Percentiles rank a stretch among this genome's conserved stretches.
Conservation (phyloP, 2,113 vertebrate species). For the Lepus americanus region DNA sequence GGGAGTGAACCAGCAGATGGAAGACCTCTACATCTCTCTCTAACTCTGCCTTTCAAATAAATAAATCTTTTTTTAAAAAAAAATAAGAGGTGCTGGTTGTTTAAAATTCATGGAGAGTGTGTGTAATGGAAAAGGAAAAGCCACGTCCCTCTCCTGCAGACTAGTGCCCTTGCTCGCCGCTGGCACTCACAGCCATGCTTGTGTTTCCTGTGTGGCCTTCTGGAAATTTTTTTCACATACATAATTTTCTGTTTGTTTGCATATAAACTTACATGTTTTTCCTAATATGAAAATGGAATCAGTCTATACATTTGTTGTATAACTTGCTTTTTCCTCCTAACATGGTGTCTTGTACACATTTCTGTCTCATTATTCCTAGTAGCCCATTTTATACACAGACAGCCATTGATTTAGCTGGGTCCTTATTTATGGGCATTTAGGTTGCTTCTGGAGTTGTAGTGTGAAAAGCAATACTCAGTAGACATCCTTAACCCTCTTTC, state of each 20-base stretch:
- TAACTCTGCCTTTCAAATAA: too few species aligned
- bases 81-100: conserved; percentile 5
- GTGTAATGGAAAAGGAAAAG: conserved; percentile 18
- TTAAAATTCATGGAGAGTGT: conserved; percentile 35
- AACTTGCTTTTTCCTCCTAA: conserved; percentile 43
- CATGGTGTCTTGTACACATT: conserved; percentile 33
- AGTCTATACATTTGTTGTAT: neutral
- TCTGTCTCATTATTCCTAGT: neutral
- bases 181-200: neutral
- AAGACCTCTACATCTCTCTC: too few species aligned
- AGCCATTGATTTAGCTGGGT: neutral
- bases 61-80: neutral
- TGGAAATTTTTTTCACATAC: neutral
- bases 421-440: neutral
- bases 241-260: neutral
- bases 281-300: neutral
- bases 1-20: too few species aligned
- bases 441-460: neutral
- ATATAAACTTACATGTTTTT: neutral
- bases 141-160: neutral
- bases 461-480: neutral
- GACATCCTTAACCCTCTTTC: conserved; percentile 13
- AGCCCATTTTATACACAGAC: neutral
- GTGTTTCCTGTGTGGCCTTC: neutral
- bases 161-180: neutral